Conservation (phyloP, 2,888 invertebrate genomes). For the Stegophylla sp. region DNA sequence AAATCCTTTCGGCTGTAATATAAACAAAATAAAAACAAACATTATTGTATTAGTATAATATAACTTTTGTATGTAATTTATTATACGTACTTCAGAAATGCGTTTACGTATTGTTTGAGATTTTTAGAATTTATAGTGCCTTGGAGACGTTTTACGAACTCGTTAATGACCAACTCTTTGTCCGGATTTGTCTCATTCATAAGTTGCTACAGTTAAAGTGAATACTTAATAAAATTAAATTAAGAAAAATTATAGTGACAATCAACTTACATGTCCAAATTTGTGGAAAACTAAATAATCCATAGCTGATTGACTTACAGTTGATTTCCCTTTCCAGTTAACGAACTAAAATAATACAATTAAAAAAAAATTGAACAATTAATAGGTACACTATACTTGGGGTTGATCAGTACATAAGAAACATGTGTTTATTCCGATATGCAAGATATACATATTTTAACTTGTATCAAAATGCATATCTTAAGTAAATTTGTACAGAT, state of each 20-base stretch:
- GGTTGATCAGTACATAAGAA: too few relatives aligned
- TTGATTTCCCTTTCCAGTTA: constrained; percentile 80
- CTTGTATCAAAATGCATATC: too few relatives aligned
- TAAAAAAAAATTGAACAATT: neutral
- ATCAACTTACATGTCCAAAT: constrained; percentile 83
- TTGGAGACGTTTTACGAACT: constrained; percentile 78
- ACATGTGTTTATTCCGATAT: too few relatives aligned
- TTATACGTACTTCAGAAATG: constrained; percentile 78
- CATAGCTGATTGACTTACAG: constrained; percentile 84
- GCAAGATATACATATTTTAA: too few relatives aligned
- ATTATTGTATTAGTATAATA: neutral
- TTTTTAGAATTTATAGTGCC: constrained; percentile 79
- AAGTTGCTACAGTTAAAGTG: constrained; percentile 67
- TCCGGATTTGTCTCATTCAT: constrained; percentile 71
- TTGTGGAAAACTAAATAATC: constrained; percentile 87
- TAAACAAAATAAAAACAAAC: constrained; percentile 42
- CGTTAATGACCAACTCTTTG: constrained; percentile 77
- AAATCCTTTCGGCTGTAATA: constrained; percentile 75
- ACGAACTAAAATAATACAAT: constrained; percentile 70
- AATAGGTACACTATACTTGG: too few relatives aligned
- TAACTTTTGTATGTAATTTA: constrained; percentile 2
- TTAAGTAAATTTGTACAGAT: too few relatives aligned
- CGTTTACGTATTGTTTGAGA: constrained; percentile 80
- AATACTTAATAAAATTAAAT: neutral
- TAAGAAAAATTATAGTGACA: neutral